Evolutionary conservation across 2,113 vertebrate species (phyloP).

Genomic region (Himantopus leucocephalus): DNA sequence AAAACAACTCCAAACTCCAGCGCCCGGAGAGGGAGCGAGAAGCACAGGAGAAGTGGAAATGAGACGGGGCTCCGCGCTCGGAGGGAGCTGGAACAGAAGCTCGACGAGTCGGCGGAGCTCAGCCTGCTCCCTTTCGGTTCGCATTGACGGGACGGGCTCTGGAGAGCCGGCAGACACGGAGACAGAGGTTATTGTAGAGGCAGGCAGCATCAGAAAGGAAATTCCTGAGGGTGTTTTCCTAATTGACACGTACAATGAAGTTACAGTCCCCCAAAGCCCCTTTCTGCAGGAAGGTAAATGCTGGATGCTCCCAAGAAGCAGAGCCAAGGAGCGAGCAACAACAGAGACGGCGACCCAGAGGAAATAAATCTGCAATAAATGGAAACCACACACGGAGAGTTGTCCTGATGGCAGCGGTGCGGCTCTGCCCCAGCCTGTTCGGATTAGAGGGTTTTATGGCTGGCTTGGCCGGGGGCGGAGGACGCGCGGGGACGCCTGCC

Average conservation of each 20-base stretch:
- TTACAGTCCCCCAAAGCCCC: slow-evolving; percentile 1
- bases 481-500: not conserved
- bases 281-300: slow-evolving; percentile 12
- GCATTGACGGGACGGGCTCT: not conserved
- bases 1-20: slow-evolving; percentile 59
- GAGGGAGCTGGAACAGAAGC: slow-evolving; percentile 32
- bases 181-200: slow-evolving; percentile 11
- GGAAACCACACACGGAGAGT: slow-evolving; percentile 32
- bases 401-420: not conserved
- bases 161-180: not conserved
- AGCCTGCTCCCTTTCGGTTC: not conserved
- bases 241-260: slow-evolving; percentile 9
- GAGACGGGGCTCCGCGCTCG: not conserved
- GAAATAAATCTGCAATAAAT: slow-evolving; percentile 40
- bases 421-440: slow-evolving; percentile 25
- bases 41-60: not conserved
- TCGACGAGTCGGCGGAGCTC: not conserved
- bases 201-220: slow-evolving; percentile 38
- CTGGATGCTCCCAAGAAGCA: not conserved
- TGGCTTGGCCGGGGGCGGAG: not conserved
- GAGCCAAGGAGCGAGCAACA: slow-evolving; percentile 27
- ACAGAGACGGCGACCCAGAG: not conserved
- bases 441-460: slow-evolving; percentile 8
- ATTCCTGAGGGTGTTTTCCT: slow-evolving; percentile 55
- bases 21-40: not conserved